Conservation (phyloP, 2,888 invertebrate species). For the Azorinus chamasolen region DNA sequence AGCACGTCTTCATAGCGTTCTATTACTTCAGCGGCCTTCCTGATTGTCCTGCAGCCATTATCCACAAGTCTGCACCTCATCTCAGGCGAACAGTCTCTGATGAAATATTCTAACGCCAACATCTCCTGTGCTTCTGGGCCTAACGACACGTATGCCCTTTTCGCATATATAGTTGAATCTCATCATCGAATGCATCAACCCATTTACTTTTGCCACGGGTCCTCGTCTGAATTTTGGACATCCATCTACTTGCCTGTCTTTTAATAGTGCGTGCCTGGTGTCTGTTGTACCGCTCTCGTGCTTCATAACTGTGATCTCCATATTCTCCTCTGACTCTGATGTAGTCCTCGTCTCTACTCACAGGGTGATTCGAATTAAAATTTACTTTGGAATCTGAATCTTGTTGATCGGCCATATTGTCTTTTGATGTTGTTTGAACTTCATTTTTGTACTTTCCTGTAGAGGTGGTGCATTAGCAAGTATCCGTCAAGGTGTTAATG, state of each 20-base stretch:
- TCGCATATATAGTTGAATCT: not conserved
- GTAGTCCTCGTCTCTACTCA: not conserved
- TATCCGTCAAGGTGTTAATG: not conserved
- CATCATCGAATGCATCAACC: slow-evolving; percentile 3
- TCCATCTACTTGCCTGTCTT: too few species aligned
- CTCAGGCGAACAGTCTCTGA: slow-evolving; percentile 5
- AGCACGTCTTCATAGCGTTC: slow-evolving; percentile 14
- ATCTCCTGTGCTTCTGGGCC: too few species aligned
- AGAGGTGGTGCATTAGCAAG: not conserved
- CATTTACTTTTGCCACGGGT: too few species aligned
- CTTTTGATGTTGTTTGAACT: not conserved
- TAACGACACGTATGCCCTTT: too few species aligned
- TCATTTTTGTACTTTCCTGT: too few species aligned
- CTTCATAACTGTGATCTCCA: not conserved
- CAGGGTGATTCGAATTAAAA: slow-evolving; percentile 32
- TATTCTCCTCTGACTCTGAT: too few species aligned
- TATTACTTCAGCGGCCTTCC: too few species aligned
- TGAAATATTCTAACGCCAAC: slow-evolving; percentile 12
- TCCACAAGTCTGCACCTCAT: too few species aligned
- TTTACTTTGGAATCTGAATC: slow-evolving; percentile 29
- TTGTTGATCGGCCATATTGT: slow-evolving; percentile 14
- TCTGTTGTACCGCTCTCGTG: not conserved
- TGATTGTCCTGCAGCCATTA: too few species aligned
- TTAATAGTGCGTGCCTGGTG: slow-evolving; percentile 8
- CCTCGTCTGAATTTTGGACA: too few species aligned